Evolutionary conservation across 2,797 vertebrate species (phyloP).

Genomic region (Phaenicophaeus curvirostris): DNA sequence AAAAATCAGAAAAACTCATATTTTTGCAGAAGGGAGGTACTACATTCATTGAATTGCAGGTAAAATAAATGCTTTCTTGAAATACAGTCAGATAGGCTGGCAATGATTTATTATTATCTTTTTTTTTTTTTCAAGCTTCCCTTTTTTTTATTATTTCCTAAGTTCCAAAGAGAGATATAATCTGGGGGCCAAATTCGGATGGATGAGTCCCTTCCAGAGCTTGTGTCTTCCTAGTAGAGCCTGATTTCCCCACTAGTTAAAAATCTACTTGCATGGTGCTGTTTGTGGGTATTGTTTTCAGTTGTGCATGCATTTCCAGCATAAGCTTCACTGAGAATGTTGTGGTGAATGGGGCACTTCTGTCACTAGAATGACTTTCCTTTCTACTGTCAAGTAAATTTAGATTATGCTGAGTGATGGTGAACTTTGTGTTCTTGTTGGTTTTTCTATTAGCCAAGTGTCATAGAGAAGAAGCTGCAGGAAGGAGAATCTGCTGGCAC

Average conservation of each 20-base stretch:
- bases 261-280: background rate
- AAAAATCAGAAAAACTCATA: slow-evolving; percentile 81
- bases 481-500: slow-evolving; percentile 74
- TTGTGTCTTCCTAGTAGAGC: background rate
- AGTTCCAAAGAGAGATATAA: slow-evolving; percentile 1
- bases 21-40: slow-evolving; percentile 82
- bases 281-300: background rate
- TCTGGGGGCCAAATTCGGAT: slow-evolving; percentile 9
- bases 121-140: slow-evolving; percentile 41
- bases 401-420: slow-evolving; percentile 47
- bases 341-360: background rate
- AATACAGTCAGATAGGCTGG: slow-evolving; percentile 31
- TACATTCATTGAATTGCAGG: slow-evolving; percentile 82
- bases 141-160: background rate
- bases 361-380: slow-evolving; percentile 31
- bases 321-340: background rate
- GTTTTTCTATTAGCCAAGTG: slow-evolving; percentile 76
- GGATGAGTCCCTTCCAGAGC: background rate
- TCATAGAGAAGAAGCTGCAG: slow-evolving; percentile 74
- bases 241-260: background rate
- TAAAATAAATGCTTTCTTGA: slow-evolving; percentile 68
- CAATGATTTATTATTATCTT: slow-evolving; percentile 15
- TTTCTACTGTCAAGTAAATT: slow-evolving; percentile 39
- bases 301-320: slow-evolving; percentile 40
- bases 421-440: slow-evolving; percentile 72